These are phyloP conservation scores for Lordiphosa clarofinis DNA, from an alignment of 1,140 invertebrate genomes.

Conservation along the genomic window DNA sequence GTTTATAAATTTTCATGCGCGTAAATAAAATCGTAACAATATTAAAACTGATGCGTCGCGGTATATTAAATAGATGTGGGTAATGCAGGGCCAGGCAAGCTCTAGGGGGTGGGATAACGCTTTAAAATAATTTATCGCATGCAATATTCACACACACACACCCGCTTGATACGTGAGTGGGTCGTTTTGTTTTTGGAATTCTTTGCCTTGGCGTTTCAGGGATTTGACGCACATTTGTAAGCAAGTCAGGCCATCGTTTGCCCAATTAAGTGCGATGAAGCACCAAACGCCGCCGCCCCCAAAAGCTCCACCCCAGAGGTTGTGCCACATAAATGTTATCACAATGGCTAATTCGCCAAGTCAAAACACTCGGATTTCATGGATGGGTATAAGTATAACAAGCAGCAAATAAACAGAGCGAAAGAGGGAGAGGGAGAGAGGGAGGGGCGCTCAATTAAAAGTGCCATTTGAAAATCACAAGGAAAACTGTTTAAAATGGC, in stretches of 20 bases:
- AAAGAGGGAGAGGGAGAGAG: no score
- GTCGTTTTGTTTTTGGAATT: slow-evolving; percentile 19
- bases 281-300: slow-evolving; percentile 18
- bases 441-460: no score
- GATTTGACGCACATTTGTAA: slow-evolving; percentile 52
- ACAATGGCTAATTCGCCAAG: slow-evolving; percentile 70
- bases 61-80: slow-evolving; percentile 63
- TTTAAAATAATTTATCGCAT: slow-evolving; percentile 77
- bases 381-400: slow-evolving; percentile 22
- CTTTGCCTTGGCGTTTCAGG: slow-evolving; percentile 1
- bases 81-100: background rate
- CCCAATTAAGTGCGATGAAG: slow-evolving; percentile 64
- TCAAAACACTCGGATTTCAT: slow-evolving; percentile 67
- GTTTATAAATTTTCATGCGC: slow-evolving; percentile 68
- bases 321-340: slow-evolving; percentile 56
- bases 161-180: slow-evolving; percentile 36
- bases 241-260: slow-evolving; percentile 74
- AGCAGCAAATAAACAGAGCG: slow-evolving; percentile 50
- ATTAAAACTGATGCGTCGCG: slow-evolving; percentile 70
- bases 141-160: slow-evolving; percentile 52
- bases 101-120: slow-evolving; percentile 15
- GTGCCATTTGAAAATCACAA: no score
- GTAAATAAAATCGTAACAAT: slow-evolving; percentile 72
- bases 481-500: no score
- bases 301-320: slow-evolving; percentile 1